Evolutionary conservation across 2,888 invertebrate genomes (phyloP), one percentile per base, ranked within the genome.

Genomic region (Andricus curvator): DNA sequence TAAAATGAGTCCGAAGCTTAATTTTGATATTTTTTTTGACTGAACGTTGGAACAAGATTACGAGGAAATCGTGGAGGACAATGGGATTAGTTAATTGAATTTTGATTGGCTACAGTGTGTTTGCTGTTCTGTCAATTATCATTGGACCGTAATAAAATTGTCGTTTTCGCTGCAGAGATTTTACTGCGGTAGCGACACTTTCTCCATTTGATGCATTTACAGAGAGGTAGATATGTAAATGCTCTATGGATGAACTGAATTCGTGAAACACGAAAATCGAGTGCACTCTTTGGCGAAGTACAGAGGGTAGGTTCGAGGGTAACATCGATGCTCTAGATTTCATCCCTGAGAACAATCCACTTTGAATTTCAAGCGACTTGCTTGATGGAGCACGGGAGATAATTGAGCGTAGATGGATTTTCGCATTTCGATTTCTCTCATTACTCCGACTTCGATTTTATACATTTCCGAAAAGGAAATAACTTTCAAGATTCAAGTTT

Each of bases 271-370:
- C 64, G 29, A 74, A 79, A 68, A 79, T 74, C 79, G 74, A 74
- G 79, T 74, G 74, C 64, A 70, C 79, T 70, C 62, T 70, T 66
- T 79, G 25, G 60, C 56, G 25, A 37, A 17, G 41, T 56, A 60
- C 15, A 48, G 15, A 65, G 29, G 25, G 51, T 66, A 65, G 66
- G 44, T 64, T 78, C 41, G 77, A 70, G 67, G 70, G 78, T 78
- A 74, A 78, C 78, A 80, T 29, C 41, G 78, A 56, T 78, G 80
- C 80, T 76, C 80, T 11, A 82, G 78, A 78, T 82, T 79, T 78
- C 29, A 78, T 82, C 51, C 68, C 60, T 74, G 33, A 56, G 74
- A 56, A 74, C 74, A 74, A 56, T 74, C 74, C 74, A 74, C 74
- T 74, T 74, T 56, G 74, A 74, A 74, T 74, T 74, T 74, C 74